Evolutionary conservation across 2,888 invertebrate species (phyloP).

Genomic region (Oithona nana): DNA sequence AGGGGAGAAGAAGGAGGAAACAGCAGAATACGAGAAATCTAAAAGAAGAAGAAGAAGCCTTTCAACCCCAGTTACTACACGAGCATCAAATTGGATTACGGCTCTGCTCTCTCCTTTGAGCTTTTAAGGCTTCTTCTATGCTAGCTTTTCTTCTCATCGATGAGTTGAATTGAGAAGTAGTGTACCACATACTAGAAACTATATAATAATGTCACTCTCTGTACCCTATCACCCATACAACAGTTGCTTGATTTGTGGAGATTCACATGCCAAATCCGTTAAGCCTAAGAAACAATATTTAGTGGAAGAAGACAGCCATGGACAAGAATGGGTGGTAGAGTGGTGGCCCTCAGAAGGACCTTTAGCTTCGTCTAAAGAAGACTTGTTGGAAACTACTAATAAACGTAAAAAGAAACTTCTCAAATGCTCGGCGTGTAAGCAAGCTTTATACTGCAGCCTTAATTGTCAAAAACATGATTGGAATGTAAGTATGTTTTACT

Average conservation of each 20-base stretch:
- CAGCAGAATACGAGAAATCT: too few species aligned
- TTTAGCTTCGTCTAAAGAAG: too few species aligned
- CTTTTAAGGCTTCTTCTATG: too few species aligned
- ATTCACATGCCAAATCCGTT: background rate
- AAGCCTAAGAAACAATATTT: background rate
- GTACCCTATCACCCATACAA: conserved; percentile 1
- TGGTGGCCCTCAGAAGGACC: background rate
- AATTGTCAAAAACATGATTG: conserved; percentile 10
- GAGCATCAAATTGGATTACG: too few species aligned
- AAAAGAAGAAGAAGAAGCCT: too few species aligned
- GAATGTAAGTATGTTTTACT: background rate
- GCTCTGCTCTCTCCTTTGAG: too few species aligned
- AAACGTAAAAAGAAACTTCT: background rate
- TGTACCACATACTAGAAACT: too few species aligned
- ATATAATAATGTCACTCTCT: background rate
- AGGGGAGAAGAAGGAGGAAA: too few species aligned
- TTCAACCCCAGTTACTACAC: too few species aligned
- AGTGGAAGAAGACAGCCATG: background rate
- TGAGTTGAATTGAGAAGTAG: too few species aligned
- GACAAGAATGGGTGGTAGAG: background rate
- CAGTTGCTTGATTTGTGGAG: background rate
- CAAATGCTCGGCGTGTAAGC: background rate
- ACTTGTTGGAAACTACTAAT: too few species aligned
- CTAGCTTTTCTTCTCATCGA: too few species aligned
- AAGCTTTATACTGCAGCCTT: background rate